Evolutionary conservation across 2,888 invertebrate species (phyloP), one percentile per base, ranked within the genome.

Genomic region (Oscheius myriophilus): DNA sequence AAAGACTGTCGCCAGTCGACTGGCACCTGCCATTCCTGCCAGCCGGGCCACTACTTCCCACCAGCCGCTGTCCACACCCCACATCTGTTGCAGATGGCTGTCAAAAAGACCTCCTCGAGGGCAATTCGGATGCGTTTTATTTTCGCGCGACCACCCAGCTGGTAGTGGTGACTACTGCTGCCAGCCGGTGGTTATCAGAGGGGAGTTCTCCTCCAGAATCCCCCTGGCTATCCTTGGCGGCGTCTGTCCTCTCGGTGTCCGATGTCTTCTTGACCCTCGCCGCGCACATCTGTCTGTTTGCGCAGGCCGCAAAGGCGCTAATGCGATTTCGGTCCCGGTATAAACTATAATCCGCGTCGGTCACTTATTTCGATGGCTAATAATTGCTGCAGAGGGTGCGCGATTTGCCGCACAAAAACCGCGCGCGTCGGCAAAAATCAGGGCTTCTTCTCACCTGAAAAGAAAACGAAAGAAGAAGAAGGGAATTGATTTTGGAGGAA

Each of bases 21-120:
- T 33, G 33, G 9, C 33, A 33, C 33, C 33, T 33, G 33, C 33
- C 33, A 33, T 33, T 33, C 33, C 33, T 33, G 33, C 33, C 33
- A 33, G 33, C 33, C 33, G 33, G 33, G 33, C 33, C 33, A 33
- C 33, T 33, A n/a, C n/a, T n/a, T n/a, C n/a, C n/a, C n/a, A n/a
- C 33, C 33, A 33, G 33, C 33, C 33, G 26, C 42, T 58, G 33
- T 42, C 41, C 63, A n/a, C n/a, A 41, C 33, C 11, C n/a, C 54
- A 49, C 55, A 49, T 65, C 55, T 65, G 49, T 49, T 42, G 51
- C 65, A 54, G 65, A 65, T 54, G 65, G 54, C 42, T 33, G 63
- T 21, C 21, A 49, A 61, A 52, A 52, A 52, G 42, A 52, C 61
- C 61, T 49, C 61, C 49, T 61, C 46, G 61, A 46, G 21, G 21